phyloP scores from a whole-genome alignment of 2,797 vertebrate species.

The Protosalanx chinensis region DNA sequence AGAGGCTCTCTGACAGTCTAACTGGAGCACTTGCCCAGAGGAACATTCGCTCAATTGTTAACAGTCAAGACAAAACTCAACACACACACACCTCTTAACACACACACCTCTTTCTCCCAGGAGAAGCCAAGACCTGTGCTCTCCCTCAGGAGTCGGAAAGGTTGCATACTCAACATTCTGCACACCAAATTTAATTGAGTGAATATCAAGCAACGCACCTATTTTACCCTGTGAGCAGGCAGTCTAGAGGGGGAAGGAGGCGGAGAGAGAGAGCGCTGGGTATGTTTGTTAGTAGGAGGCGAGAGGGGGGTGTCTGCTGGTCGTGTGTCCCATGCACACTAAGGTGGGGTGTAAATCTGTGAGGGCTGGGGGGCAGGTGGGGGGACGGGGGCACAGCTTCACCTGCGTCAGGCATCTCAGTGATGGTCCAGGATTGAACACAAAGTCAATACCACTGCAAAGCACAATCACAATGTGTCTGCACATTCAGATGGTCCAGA shows the following conservation, averaged over 20 bases:
- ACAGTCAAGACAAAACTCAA: constrained; percentile 42
- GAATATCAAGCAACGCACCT: constrained; percentile 54
- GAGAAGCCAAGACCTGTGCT: constrained; percentile 41
- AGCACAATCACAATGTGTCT: constrained; percentile 63
- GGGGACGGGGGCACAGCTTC: neutral
- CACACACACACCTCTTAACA: neutral
- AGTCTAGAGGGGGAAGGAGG: constrained; percentile 25
- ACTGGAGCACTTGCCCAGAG: constrained; percentile 46
- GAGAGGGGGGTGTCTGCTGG: neutral
- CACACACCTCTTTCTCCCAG: constrained; percentile 21
- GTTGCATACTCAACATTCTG: constrained; percentile 19
- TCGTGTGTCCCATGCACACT: neutral
- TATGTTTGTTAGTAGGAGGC: neutral
- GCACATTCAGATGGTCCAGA: constrained; percentile 55
- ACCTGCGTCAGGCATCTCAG: constrained; percentile 40
- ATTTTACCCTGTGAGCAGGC: constrained; percentile 3
- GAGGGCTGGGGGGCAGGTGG: constrained; percentile 19
- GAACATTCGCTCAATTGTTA: constrained; percentile 47
- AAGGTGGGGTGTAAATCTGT: constrained; percentile 21
- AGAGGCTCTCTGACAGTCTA: constrained; percentile 57
- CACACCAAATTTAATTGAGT: constrained; percentile 46
- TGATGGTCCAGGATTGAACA: constrained; percentile 62
- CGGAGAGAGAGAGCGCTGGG: constrained; percentile 10
- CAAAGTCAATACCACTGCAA: constrained; percentile 65
- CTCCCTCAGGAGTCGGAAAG: constrained; percentile 29